Conservation (phyloP, 92 coral and sea anemone species). For the Palythoa grandis region DNA sequence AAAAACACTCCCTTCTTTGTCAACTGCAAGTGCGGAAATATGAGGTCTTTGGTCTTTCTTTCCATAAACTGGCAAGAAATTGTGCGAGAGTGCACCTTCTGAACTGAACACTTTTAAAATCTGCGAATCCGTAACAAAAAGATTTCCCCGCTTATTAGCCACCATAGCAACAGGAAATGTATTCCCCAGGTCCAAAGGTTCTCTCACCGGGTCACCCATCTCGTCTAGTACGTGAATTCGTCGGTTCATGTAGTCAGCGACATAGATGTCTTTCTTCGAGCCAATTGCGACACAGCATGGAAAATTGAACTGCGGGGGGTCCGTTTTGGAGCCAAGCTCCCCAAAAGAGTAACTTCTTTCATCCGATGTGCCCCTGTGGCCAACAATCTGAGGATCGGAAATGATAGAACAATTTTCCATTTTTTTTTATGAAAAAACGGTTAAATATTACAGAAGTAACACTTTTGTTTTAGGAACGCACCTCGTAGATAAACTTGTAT, state of each 20-base stretch:
- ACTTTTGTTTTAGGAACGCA: too few species aligned
- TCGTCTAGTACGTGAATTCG: conserved; percentile 71
- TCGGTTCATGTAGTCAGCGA: conserved; percentile 81
- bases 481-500: too few species aligned
- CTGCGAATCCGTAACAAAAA: conserved; percentile 81
- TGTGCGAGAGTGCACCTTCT: conserved; percentile 74
- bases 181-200: conserved; percentile 78
- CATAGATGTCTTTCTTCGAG: conserved; percentile 62
- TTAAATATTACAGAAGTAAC: background rate
- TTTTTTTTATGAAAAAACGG: too few species aligned
- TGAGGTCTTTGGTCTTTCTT: conserved; percentile 78
- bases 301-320: conserved; percentile 77
- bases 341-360: conserved; percentile 79
- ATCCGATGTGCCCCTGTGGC: conserved; percentile 64
- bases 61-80: conserved; percentile 86
- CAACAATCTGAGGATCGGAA: conserved; percentile 53
- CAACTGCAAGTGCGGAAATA: conserved; percentile 81
- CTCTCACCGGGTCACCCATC: conserved; percentile 70
- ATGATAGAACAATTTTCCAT: background rate
- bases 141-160: conserved; percentile 74
- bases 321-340: conserved; percentile 70
- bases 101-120: conserved; percentile 90
- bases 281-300: conserved; percentile 77
- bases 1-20: conserved; percentile 74
- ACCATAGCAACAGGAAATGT: conserved; percentile 77